Evolutionary conservation across 2,888 invertebrate species (phyloP).

Genomic region (Tetragonula carbonaria): DNA sequence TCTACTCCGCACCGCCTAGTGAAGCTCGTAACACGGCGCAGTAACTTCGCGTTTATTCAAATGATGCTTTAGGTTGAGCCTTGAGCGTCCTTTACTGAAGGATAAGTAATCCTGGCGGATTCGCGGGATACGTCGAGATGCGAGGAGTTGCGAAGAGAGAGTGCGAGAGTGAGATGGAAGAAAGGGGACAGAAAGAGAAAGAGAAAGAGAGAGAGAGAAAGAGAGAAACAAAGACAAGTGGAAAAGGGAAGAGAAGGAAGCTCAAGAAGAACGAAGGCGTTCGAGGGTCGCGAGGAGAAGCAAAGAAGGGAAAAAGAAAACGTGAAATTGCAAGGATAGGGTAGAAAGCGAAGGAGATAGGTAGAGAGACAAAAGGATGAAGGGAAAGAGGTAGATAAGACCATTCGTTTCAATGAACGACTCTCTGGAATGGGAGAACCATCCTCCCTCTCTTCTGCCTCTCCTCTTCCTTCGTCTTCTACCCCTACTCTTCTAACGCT

Average conservation of each 20-base stretch:
- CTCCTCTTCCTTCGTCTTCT: slow-evolving; percentile 59
- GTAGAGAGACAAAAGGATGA: slow-evolving; percentile 13
- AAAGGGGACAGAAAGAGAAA: background rate
- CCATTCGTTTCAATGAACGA: slow-evolving; percentile 82
- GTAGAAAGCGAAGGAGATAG: background rate
- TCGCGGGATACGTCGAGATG: slow-evolving; percentile 41
- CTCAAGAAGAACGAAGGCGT: slow-evolving; percentile 51
- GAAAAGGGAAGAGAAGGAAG: slow-evolving; percentile 10
- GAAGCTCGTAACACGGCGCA: slow-evolving; percentile 58
- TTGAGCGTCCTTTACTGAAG: slow-evolving; percentile 72
- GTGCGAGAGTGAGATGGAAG: no score
- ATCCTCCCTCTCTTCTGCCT: slow-evolving; percentile 57
- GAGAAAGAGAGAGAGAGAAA: slow-evolving; percentile 7
- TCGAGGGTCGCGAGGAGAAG: slow-evolving; percentile 46
- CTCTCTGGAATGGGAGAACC: slow-evolving; percentile 73
- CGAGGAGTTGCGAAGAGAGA: slow-evolving; percentile 45
- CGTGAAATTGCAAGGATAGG: slow-evolving; percentile 27
- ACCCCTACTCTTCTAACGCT: slow-evolving; percentile 66
- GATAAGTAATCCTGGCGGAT: slow-evolving; percentile 78
- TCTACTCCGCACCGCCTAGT: background rate
- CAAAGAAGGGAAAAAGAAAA: background rate
- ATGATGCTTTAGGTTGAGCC: slow-evolving; percentile 80
- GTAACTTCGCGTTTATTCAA: slow-evolving; percentile 82
- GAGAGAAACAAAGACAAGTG: background rate
- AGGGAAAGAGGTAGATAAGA: slow-evolving; percentile 72